Base-by-base conservation (phyloP, 1,140 invertebrate genomes). In the Homalodisca vitripennis region DNA sequence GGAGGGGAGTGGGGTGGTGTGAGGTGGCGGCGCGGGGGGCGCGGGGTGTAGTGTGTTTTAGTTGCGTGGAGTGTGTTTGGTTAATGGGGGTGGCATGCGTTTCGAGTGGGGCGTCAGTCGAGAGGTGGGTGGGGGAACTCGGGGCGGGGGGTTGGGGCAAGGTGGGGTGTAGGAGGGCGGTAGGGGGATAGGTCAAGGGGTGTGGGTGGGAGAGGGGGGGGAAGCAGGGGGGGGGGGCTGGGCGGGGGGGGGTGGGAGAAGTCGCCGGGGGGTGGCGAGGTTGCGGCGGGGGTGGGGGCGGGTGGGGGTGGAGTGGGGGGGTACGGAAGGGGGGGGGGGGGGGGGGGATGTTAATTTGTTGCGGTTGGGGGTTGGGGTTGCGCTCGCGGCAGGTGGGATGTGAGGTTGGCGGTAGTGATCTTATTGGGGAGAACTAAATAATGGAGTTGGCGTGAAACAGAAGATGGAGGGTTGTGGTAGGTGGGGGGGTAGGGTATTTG, bases 171-270 rank as follows among this genome's bases (percentile, higher is more conserved):
- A 27, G 57, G 6, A 60, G 71, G 62, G 62, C 65, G 69, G 70
- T 67, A 69, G 67, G 65, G 57, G 29, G 51, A 26, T 63, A 70
- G 51, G 31, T 47, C 66, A 55, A 22, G 32, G 26, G 62, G 47
- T 51, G 67, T 73, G 70, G 29, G 67, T 73, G 68, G 34, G 72
- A 74, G 68, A 71, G 72, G 71, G 65, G 66, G 69, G 67, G 62
- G 62, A 48, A 66, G 67, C 64, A 66, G 22, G 30, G 41, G 70
- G 68, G 64, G 68, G 63, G 48, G 67, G 62, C 27, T n/a, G 27
- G 27, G n/a, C n/a, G 3, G 26, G 57, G n/a, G 26, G 2, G 3
- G 3, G 3, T n/a, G 3, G 2, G 1, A 26, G 57, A 3, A 26
- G 3, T 1, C 1, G 13, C 3, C 1, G 3, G 31, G 22, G 6